These are phyloP conservation scores for Myotis vivesi DNA, from an alignment of 2,797 vertebrate species.

Conservation along the genomic window DNA sequence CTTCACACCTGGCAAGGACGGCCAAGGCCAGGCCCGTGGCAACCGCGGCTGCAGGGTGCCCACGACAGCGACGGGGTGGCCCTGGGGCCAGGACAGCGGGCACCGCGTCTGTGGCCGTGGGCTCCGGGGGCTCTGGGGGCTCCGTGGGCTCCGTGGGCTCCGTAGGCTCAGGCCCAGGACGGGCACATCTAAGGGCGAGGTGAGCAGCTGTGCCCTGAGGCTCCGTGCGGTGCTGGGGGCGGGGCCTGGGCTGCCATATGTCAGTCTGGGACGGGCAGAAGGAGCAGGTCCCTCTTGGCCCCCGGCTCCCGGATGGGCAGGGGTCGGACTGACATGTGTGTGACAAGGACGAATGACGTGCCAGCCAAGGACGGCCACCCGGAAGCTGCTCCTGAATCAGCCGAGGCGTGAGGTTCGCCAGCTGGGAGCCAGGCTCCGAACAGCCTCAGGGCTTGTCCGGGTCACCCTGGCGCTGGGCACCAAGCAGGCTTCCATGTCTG, in stretches of 20 bases:
- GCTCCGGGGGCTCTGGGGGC: neutral
- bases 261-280: neutral
- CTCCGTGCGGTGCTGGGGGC: rapidly evolving
- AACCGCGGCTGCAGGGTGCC: rapidly evolving
- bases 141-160: neutral
- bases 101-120: rapidly evolving
- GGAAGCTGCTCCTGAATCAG: neutral
- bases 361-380: neutral
- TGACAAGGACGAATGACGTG: neutral
- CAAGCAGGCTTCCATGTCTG: neutral
- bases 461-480: neutral
- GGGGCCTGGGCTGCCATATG: neutral
- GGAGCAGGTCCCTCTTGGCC: neutral
- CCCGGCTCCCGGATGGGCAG: rapidly evolving
- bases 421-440: neutral
- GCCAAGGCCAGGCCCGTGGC: neutral
- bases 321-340: rapidly evolving
- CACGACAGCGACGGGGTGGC: rapidly evolving
- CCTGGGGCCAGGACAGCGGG: neutral
- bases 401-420: neutral
- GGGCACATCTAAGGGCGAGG: neutral
- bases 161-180: rapidly evolving
- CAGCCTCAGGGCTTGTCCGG: neutral
- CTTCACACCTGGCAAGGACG: neutral
- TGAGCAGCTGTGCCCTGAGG: neutral